A percentile compares a stretch with the other conserved stretches of the same genome.
Conservation (phyloP, 2,888 invertebrate genomes). For the Drosophila gaucha region DNA sequence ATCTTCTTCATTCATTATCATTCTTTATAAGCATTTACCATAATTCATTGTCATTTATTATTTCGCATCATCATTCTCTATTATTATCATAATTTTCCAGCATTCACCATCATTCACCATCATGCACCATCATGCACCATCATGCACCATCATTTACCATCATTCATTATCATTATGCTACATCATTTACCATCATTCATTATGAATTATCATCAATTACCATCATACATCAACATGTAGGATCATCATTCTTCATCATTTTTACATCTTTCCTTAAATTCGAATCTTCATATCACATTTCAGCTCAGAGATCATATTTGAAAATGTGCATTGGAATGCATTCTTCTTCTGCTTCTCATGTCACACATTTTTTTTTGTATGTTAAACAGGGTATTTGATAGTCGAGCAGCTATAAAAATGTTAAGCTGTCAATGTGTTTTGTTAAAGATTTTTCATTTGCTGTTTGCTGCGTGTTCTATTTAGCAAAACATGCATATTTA, state of each 20-base stretch:
- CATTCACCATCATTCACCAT: neutral
- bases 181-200: too few relatives aligned
- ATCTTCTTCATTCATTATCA: neutral
- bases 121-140: too few relatives aligned
- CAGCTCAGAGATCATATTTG: too few relatives aligned
- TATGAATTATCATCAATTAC: neutral
- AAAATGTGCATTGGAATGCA: too few relatives aligned
- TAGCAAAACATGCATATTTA: constrained; percentile 63
- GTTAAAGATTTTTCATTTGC: constrained; percentile 53
- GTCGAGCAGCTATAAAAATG: neutral
- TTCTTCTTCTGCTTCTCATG: neutral
- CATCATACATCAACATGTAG: too few relatives aligned
- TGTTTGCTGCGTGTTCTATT: constrained; percentile 29
- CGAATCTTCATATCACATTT: neutral
- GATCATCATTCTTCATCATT: too few relatives aligned
- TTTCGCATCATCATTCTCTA: neutral
- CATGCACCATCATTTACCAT: too few relatives aligned
- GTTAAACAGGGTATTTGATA: constrained; percentile 5
- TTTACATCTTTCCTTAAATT: too few relatives aligned
- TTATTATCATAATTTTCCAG: too few relatives aligned
- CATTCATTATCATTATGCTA: too few relatives aligned
- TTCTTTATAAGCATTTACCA: neutral
- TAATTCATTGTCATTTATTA: too few relatives aligned
- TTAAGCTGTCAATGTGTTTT: constrained; percentile 23
- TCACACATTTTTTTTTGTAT: neutral